Evolutionary conservation across 2,113 vertebrate genomes (phyloP).

Genomic region (Nothobranchius kuhntae): DNA sequence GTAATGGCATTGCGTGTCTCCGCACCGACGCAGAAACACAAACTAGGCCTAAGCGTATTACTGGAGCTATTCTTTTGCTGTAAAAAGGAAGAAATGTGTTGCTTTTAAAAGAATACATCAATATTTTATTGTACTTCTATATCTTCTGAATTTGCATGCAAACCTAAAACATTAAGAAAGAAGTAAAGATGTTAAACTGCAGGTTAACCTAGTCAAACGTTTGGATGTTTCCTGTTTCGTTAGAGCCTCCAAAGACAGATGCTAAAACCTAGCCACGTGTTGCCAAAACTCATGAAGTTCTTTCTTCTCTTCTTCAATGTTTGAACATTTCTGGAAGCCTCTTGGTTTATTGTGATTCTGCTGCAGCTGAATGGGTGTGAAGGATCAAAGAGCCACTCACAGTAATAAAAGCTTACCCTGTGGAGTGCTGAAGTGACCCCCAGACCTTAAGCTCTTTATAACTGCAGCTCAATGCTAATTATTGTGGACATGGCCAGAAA

Average conservation of each 20-base stretch:
- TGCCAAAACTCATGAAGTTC: constrained; percentile 27
- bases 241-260: background rate
- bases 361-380: constrained; percentile 32
- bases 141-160: too few relatives aligned
- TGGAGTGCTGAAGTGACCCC: constrained; percentile 49
- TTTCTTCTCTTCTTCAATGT: constrained; percentile 14
- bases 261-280: constrained; percentile 14
- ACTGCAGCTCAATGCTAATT: constrained; percentile 69
- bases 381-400: constrained; percentile 61
- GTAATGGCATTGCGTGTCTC: too few relatives aligned
- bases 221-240: background rate
- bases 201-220: too few relatives aligned
- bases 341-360: constrained; percentile 45
- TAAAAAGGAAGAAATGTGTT: background rate
- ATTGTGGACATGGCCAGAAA: constrained; percentile 51
- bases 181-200: too few relatives aligned
- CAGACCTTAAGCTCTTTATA: constrained; percentile 70
- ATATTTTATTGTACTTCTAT: too few relatives aligned
- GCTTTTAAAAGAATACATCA: background rate
- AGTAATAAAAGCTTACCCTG: constrained; percentile 62
- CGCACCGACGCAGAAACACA: too few relatives aligned
- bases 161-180: too few relatives aligned
- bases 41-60: too few relatives aligned
- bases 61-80: too few relatives aligned
- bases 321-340: constrained; percentile 16